phyloP scores from a whole-genome alignment of 2,113 vertebrate species.

The Natator depressus region DNA sequence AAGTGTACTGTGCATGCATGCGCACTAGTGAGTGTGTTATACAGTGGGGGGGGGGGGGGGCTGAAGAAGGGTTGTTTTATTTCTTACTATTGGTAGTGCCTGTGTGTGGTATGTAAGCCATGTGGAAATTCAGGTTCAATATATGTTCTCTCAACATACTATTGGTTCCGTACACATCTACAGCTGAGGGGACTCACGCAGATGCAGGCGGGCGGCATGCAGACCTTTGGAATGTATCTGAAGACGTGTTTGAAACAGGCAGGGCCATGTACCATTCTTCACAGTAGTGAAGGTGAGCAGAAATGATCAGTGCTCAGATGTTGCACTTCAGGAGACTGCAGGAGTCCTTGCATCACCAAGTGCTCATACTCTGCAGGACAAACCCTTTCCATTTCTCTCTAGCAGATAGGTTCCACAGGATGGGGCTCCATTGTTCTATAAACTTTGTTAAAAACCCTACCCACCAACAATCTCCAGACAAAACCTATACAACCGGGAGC shows the following conservation, averaged over 20 bases:
- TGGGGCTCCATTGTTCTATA: no score
- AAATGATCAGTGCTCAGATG: no score
- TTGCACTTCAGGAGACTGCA: neutral
- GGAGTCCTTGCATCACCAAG: neutral
- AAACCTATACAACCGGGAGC: neutral
- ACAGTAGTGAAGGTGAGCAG: neutral
- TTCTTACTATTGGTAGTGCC: rapidly evolving
- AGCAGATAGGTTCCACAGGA: neutral
- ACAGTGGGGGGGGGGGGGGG: neutral
- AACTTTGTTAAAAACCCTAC: neutral
- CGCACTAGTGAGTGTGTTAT: rapidly evolving
- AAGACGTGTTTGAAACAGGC: neutral
- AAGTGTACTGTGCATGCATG: neutral
- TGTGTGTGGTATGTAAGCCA: neutral
- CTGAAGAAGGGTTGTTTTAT: rapidly evolving
- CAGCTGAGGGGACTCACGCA: neutral
- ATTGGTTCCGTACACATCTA: neutral
- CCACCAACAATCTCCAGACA: neutral
- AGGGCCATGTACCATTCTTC: neutral
- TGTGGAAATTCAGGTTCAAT: neutral
- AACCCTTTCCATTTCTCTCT: neutral
- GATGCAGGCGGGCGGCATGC: neutral
- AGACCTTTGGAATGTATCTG: neutral
- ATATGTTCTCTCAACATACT: neutral
- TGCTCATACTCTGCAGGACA: neutral